These are phyloP conservation scores for Balearica regulorum DNA, from an alignment of 2,797 vertebrate genomes.

Conservation along the genomic window DNA sequence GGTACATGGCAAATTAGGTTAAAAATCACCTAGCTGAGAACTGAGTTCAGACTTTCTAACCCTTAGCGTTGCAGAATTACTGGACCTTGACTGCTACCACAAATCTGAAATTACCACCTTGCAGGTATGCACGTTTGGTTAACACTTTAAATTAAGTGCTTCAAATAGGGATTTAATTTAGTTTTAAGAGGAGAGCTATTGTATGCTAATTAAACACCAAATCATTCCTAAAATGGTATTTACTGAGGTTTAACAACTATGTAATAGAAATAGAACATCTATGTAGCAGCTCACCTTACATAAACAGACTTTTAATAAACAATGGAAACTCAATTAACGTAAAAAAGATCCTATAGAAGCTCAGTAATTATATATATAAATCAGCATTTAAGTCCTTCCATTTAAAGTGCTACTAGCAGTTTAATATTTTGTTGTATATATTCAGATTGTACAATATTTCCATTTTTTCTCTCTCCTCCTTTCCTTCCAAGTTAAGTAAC, in stretches of 20 bases:
- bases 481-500: background rate
- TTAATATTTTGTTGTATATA: background rate
- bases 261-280: background rate
- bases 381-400: background rate
- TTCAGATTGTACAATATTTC: background rate
- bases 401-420: background rate
- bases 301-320: slow-evolving; percentile 17
- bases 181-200: slow-evolving; percentile 50
- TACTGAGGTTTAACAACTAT: slow-evolving; percentile 17
- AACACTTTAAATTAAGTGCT: slow-evolving; percentile 56
- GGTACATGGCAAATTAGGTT: background rate
- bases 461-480: background rate
- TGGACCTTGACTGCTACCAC: slow-evolving; percentile 6
- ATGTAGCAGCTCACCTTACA: background rate
- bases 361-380: background rate
- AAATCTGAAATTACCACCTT: slow-evolving; percentile 32
- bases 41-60: background rate
- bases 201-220: slow-evolving; percentile 58
- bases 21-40: background rate
- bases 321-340: slow-evolving; percentile 31
- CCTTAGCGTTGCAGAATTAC: background rate
- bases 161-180: slow-evolving; percentile 58
- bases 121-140: slow-evolving; percentile 17
- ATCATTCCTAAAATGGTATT: slow-evolving; percentile 46
- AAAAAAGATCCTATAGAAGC: background rate